phyloP scores from a whole-genome alignment of 1,140 invertebrate species.

The Euura saliciscinereae region DNA sequence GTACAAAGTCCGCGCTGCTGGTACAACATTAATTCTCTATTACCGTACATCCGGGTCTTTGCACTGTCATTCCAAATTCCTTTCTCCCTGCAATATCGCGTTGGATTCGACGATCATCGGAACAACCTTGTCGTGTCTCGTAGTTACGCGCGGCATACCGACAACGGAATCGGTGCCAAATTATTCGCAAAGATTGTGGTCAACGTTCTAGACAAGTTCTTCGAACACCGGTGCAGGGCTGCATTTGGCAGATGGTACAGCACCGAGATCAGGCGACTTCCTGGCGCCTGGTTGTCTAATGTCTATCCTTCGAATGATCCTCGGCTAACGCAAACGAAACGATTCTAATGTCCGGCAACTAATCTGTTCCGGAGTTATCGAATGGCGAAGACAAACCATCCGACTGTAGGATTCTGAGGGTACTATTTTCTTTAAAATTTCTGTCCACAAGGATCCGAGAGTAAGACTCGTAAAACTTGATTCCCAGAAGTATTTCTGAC shows the following conservation, averaged over 20 bases:
- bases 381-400: no score
- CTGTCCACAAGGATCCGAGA: no score
- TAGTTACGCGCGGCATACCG: no score
- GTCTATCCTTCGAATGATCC: background rate
- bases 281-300: background rate
- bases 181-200: background rate
- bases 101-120: background rate
- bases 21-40: background rate
- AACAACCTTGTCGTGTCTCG: no score
- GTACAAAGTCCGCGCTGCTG: no score
- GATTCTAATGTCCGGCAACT: background rate
- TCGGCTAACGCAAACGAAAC: background rate
- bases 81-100: background rate
- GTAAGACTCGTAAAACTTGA: background rate
- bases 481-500: constrained; percentile 1
- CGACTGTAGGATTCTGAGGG: background rate
- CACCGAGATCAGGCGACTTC: background rate
- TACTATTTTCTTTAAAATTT: background rate
- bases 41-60: background rate
- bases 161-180: no score
- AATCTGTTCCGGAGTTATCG: background rate
- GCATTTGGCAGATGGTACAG: background rate
- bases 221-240: background rate
- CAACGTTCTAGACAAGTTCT: background rate
- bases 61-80: background rate